Evolutionary conservation across 2,113 vertebrate species (phyloP), one percentile per base, ranked within the genome.

Genomic region (Loxodonta africana): DNA sequence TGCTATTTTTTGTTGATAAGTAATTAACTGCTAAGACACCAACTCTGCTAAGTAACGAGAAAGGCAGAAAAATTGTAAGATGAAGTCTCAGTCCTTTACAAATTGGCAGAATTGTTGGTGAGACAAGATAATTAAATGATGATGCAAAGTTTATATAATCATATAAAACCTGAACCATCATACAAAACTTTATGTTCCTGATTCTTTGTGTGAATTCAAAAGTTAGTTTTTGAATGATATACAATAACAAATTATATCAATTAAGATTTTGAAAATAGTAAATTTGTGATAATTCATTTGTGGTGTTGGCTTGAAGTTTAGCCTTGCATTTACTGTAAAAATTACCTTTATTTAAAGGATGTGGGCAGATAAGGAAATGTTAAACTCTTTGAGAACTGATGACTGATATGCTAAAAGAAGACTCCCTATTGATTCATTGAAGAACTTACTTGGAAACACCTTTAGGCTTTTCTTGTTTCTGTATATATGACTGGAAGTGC

Each of bases 181-280:
- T 2, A 5, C 28, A 37, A 80, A 78, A 60, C 5, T 30, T 83
- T 30, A 33, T 26, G 26, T 71, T 73, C n/a, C n/a, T 63, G 5
- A 41, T 51, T 83, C 37, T 85, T 25, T 57, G 51, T 77, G 83
- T 57, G 87, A 2, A 12, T 73, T 78, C 10, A 81, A 95, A 82
- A 65, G 51, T 26, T 30, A 74, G 76, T 28, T 78, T 78, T 78
- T 74, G n/a, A 74, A 74, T 74, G 37, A 21, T 74, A 41, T 41
- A 71, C n/a, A 69, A 83, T 69, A 95, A 74, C 88, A 60, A 97
- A 94, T 41, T 26, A n/a, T 76, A 83, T 28, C 53, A 74, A 57
- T 60, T 41, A 65, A 88, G 8, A 81, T 37, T 60, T 93, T 28
- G 41, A 90, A 86, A 77, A 41, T 28, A 30, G 51, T 69, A 65